These are phyloP conservation scores for Xenopus borealis DNA, from an alignment of 2,113 vertebrate species.

Conservation along the genomic window DNA sequence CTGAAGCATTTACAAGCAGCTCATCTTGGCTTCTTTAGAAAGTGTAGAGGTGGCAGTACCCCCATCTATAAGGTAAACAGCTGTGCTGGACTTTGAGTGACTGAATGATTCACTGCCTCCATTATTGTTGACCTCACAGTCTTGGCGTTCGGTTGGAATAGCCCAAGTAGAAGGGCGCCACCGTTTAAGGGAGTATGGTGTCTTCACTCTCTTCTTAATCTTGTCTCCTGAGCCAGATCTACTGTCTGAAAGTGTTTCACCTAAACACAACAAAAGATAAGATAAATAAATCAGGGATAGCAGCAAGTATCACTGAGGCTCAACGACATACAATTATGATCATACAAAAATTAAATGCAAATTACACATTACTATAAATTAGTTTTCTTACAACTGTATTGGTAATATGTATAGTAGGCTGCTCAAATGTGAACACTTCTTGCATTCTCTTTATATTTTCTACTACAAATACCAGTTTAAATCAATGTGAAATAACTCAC, in stretches of 20 bases:
- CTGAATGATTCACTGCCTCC: constrained; percentile 57
- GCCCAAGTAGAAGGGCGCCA: constrained; percentile 97
- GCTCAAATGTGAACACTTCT: too few species aligned
- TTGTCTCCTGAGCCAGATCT: constrained; percentile 86
- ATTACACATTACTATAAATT: too few species aligned
- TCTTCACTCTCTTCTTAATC: constrained; percentile 98
- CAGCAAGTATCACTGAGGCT: too few species aligned
- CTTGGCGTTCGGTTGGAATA: constrained; percentile 85
- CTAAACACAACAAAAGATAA: constrained; percentile 49
- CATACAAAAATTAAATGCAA: too few species aligned
- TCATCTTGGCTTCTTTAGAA: constrained; percentile 73
- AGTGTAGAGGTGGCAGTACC: constrained; percentile 77
- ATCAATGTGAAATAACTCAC: too few species aligned
- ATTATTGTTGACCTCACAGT: constrained; percentile 80
- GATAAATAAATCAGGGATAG: too few species aligned
- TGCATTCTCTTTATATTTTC: too few species aligned
- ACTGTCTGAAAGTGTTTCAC: constrained; percentile 75
- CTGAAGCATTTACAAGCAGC: constrained; percentile 77
- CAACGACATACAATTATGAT: too few species aligned
- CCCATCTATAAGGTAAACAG: constrained; percentile 86
- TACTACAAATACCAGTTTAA: too few species aligned
- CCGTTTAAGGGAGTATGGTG: constrained; percentile 93
- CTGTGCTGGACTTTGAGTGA: constrained; percentile 88
- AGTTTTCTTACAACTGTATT: too few species aligned
- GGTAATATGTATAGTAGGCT: too few species aligned